phyloP scores from a whole-genome alignment of 2,113 vertebrate genomes.

The Syngnathus floridae region DNA sequence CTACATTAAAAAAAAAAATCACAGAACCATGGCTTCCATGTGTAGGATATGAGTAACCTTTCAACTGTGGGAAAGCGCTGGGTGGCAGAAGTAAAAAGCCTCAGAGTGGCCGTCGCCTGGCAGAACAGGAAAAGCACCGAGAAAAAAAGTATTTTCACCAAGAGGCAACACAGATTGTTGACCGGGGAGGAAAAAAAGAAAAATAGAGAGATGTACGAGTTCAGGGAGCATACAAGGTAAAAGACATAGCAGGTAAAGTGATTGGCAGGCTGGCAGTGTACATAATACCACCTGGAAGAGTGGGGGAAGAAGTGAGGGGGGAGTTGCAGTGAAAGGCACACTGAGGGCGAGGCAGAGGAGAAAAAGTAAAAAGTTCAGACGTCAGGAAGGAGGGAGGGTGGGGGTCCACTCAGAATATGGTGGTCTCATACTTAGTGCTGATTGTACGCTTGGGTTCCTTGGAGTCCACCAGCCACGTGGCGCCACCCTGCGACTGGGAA shows the following conservation, averaged over 20 bases:
- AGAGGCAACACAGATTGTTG: conserved; percentile 24
- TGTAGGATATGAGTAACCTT: conserved; percentile 32
- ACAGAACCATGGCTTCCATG: conserved; percentile 47
- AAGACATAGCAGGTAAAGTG: conserved; percentile 15
- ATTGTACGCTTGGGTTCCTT: conserved; percentile 92
- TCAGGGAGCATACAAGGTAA: conserved; percentile 22
- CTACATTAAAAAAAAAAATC: conserved; percentile 21
- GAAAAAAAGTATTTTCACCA: conserved; percentile 40
- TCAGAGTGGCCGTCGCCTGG: conserved; percentile 64
- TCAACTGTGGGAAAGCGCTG: conserved; percentile 29
- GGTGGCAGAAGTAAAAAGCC: conserved; percentile 47
- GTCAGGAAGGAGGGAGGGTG: conserved; percentile 19
- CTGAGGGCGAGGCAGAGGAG: conserved; percentile 33
- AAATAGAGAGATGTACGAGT: conserved; percentile 9
- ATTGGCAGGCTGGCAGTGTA: conserved; percentile 13
- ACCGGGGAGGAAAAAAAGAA: not conserved
- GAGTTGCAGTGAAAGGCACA: conserved; percentile 61
- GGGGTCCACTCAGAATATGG: conserved; percentile 85
- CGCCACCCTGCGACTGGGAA: conserved; percentile 78
- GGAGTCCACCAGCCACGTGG: conserved; percentile 89
- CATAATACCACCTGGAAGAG: conserved; percentile 9
- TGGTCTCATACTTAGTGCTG: conserved; percentile 99
- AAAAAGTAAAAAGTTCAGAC: conserved; percentile 22
- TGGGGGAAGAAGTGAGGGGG: not conserved
- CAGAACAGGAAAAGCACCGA: conserved; percentile 52